Evolutionary conservation across 2,888 invertebrate genomes (phyloP), one percentile per base, ranked within the genome.

Genomic region (Fissipunctia ypsillon): DNA sequence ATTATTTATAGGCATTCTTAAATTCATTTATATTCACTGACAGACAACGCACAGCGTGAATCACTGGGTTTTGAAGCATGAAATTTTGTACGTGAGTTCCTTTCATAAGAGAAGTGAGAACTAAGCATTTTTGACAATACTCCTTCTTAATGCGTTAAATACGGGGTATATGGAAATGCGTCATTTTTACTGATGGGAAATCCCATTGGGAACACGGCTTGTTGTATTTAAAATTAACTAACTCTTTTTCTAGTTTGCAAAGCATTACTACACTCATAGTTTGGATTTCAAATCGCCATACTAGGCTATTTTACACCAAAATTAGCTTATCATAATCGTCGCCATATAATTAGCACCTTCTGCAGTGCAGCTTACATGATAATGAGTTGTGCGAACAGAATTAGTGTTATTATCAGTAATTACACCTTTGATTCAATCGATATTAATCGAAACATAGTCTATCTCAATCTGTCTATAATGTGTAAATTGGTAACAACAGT

Each of bases 281-380:
- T 70, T 43, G 7, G 16, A 16, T 56, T 56, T 35, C 22, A 56
- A 54, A 25, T 70, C 54, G 1, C 2, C 3, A 22, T 31, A 10
- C n/a, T 2, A 71, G 28, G n/a, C n/a, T 2, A 19, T 59, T 45
- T 59, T 28, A 59, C 22, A 59, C 48, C n/a, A 22, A 38, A 22
- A 50, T 41, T 59, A 50, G 48, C 31, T 50, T 59, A 50, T 50
- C 22, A 41, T 59, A 50, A 70, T 41, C n/a, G 25, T 68, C 31
- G 10, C 4, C 3, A 48, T 6, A 57, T 57, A 31, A 48, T 57
- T 69, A 57, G 19, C 28, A 28, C 28, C 19, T 69, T 14, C 1
- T 28, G 7, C 10, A 22, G 10, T 72, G 57, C 10, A 70, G 28
- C 31, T 59, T 48, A 6, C 48, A 31, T 72, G 41, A 3, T 70